Conservation (phyloP, 2,888 invertebrate genomes). For the Meteorus cinctellus region DNA sequence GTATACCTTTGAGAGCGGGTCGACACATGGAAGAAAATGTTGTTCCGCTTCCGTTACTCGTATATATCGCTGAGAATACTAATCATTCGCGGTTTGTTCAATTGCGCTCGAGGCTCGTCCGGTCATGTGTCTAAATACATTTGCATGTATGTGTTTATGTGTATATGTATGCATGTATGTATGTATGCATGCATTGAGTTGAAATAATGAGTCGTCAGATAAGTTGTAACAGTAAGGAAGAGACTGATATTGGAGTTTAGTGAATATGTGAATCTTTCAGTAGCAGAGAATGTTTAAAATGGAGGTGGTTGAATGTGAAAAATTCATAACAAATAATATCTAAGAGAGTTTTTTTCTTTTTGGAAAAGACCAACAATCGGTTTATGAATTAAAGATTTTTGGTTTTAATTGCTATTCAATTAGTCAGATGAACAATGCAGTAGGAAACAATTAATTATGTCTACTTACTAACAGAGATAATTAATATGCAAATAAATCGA, state of each 20-base stretch:
- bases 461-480: neutral
- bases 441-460: no score
- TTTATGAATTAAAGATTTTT: no score
- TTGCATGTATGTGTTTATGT: slow-evolving; percentile 43
- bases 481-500: neutral
- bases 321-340: no score
- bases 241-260: no score
- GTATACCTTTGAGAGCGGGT: neutral
- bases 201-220: slow-evolving; percentile 50
- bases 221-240: slow-evolving; percentile 38
- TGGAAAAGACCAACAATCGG: no score
- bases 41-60: slow-evolving; percentile 42
- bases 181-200: slow-evolving; percentile 31
- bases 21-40: slow-evolving; percentile 18
- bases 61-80: slow-evolving; percentile 47
- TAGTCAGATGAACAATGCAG: no score
- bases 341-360: no score
- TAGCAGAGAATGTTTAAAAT: no score
- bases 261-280: no score
- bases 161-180: slow-evolving; percentile 41
- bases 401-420: no score
- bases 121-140: slow-evolving; percentile 52
- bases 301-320: no score
- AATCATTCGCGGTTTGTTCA: slow-evolving; percentile 47
- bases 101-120: slow-evolving; percentile 50